These are phyloP conservation scores for Dynastes tityus DNA, from an alignment of 2,888 invertebrate genomes.

Conservation along the genomic window DNA sequence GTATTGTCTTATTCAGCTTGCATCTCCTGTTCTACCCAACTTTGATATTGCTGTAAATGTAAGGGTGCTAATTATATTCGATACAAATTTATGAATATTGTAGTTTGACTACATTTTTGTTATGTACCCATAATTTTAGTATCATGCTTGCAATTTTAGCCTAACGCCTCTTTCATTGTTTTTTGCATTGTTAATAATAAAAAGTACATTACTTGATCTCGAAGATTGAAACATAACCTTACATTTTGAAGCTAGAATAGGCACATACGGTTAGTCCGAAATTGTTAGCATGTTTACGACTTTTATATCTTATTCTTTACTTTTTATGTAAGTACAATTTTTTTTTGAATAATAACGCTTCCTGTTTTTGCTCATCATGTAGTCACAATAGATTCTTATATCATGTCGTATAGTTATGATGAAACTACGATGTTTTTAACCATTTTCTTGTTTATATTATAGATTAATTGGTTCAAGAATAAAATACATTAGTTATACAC, in stretches of 20 bases:
- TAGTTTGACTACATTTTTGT: not conserved
- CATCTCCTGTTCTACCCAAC: not conserved
- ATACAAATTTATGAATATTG: not conserved
- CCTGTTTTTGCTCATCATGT: slow-evolving; percentile 7
- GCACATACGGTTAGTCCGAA: too few species aligned
- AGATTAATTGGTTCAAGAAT: slow-evolving; percentile 29
- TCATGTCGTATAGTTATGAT: not conserved
- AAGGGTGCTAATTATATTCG: slow-evolving; percentile 4
- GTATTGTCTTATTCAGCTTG: not conserved
- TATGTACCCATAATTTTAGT: too few species aligned
- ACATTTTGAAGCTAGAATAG: too few species aligned
- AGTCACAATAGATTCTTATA: slow-evolving; percentile 4
- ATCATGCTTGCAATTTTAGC: too few species aligned
- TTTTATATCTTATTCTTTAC: not conserved
- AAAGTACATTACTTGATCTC: too few species aligned
- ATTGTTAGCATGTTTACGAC: too few species aligned
- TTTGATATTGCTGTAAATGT: not conserved
- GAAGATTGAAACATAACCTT: too few species aligned
- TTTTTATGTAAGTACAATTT: slow-evolving; percentile 25
- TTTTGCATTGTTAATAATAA: too few species aligned
- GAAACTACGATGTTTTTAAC: slow-evolving; percentile 21
- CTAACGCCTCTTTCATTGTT: too few species aligned
- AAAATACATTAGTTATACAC: slow-evolving; percentile 41
- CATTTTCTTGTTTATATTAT: slow-evolving; percentile 39
- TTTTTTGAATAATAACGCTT: not conserved